These are phyloP conservation scores for Apostichopus parvimensis DNA, from an alignment of 35 echinoderm and acorn worm genomes.

Conservation along the genomic window DNA sequence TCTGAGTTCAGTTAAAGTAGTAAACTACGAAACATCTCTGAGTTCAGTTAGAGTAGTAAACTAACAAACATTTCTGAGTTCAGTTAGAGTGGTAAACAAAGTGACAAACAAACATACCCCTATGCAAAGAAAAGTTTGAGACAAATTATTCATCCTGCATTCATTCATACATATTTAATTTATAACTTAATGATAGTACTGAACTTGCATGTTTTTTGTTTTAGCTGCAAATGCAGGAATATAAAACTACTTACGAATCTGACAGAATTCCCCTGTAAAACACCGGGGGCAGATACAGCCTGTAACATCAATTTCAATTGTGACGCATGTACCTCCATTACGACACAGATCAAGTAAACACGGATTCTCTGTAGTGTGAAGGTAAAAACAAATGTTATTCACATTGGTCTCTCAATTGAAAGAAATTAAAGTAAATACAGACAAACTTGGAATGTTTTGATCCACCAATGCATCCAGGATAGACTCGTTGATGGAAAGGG, in stretches of 20 bases:
- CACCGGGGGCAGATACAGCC: constrained; percentile 67
- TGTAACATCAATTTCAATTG: constrained; percentile 39
- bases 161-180: background rate
- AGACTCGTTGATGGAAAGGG: no score
- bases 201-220: background rate
- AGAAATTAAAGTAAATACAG: no score
- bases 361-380: constrained; percentile 48
- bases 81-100: background rate
- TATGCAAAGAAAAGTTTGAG: background rate
- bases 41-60: no score
- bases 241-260: constrained; percentile 52
- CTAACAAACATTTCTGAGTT: no score
- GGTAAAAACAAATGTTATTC: background rate
- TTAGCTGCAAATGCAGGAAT: background rate
- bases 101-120: background rate
- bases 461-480: no score
- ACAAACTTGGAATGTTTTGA: no score
- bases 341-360: constrained; percentile 67
- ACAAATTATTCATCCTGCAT: background rate
- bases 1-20: no score
- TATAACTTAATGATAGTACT: background rate
- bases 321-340: constrained; percentile 58
- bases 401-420: no score
- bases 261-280: constrained; percentile 85
- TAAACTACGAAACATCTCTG: no score